phyloP scores from a whole-genome alignment of 1,140 invertebrate genomes.

The Diachasma alloeum region DNA sequence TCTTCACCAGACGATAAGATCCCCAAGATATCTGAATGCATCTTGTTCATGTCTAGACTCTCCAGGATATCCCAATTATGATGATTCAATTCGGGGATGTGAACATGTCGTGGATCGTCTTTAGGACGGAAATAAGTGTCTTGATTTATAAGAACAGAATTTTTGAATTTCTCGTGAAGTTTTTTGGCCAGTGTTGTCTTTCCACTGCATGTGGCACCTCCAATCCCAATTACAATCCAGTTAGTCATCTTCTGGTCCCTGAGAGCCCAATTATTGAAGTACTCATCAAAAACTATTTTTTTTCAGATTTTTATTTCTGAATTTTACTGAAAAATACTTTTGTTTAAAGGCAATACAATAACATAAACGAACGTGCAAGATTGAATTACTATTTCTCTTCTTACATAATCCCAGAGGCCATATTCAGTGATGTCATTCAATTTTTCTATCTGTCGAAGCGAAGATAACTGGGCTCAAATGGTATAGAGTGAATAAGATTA shows the following conservation, averaged over 20 bases:
- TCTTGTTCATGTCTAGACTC: slow-evolving; percentile 78
- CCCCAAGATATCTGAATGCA: slow-evolving; percentile 69
- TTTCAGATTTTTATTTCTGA: neutral
- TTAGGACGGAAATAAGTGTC: slow-evolving; percentile 80
- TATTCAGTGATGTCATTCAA: neutral
- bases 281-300: no score
- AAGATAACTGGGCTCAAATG: slow-evolving; percentile 58
- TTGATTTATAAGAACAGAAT: slow-evolving; percentile 73
- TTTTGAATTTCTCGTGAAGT: slow-evolving; percentile 65
- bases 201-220: slow-evolving; percentile 81
- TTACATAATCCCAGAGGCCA: neutral
- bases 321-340: no score
- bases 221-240: slow-evolving; percentile 78
- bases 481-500: slow-evolving; percentile 72
- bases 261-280: neutral
- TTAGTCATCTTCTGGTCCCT: slow-evolving; percentile 30
- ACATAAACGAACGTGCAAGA: neutral
- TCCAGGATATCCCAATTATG: slow-evolving; percentile 82
- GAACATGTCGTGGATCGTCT: slow-evolving; percentile 73
- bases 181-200: slow-evolving; percentile 77
- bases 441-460: neutral
- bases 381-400: neutral
- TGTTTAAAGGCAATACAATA: no score
- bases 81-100: slow-evolving; percentile 73
- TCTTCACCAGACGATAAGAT: slow-evolving; percentile 27